Base-by-base conservation (phyloP, 1,140 invertebrate genomes). In the Antheraea mylitta region DNA sequence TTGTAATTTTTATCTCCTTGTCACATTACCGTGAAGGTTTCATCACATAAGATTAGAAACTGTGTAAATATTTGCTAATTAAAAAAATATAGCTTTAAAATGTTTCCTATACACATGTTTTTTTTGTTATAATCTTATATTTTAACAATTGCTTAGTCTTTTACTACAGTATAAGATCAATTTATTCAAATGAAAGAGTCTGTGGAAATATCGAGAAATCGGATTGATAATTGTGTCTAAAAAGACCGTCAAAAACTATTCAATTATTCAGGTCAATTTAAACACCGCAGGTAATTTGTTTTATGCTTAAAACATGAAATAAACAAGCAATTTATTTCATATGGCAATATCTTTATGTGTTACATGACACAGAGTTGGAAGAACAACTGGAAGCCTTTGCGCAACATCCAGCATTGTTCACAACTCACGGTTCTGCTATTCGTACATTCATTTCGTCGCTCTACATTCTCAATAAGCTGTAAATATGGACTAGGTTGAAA, bases 401-500 rank as follows among this genome's bases (percentile, higher is more conserved):
- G 79, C 76, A 80, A 83, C 70, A 71, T 69, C 58, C 70, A 69
- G 76, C 77, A 80, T 78, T 77, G 73, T 82, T 73, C 68, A 59
- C 62, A 70, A 67, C 67, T 74, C 66, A 70, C 62, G 65, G 66
- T 66, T 76, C 76, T 77, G 74, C 74, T 73, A 74, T 73, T 78
- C 70, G 75, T 73, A 53, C 45, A 53, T 10, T 71, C 71, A 73
- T 63, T 37, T 53, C 45, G 16, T 64, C 62, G 67, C 66, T 80
- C 76, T 71, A 80, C 76, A 81, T 81, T 81, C 73, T 70, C 73
- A 81, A 78, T 76, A 72, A 78, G 74, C 78, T 78, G 78, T 76
- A 74, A 79, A 69, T 71, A 65, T 36, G 67, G 67, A 53, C 58
- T 69, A 22, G 66, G 68, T 74, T 53, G 77, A 82, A 70, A 68